A percentile compares a stretch with the other conserved stretches of the same genome.
phyloP scores from a whole-genome alignment of 2,113 vertebrate species.

The Hypocryptadius cinnamomeus region DNA sequence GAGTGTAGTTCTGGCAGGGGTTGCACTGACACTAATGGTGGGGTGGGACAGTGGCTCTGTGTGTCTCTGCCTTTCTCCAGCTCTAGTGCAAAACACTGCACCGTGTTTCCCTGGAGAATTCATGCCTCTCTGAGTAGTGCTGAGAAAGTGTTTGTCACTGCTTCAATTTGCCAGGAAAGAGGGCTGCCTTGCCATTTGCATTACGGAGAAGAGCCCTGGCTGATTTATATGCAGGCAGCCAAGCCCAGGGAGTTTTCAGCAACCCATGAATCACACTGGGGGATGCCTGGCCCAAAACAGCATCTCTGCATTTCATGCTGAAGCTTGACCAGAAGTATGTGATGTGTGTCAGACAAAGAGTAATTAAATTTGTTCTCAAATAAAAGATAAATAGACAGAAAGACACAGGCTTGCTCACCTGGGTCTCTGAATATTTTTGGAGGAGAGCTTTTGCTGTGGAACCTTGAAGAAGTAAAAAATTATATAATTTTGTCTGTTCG shows the following conservation, averaged over 20 bases:
- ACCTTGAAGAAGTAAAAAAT: conserved; percentile 20
- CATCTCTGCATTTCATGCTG: background rate
- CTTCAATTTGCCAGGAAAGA: conserved; percentile 8
- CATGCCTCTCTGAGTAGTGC: background rate
- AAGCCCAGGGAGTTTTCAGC: conserved; percentile 14
- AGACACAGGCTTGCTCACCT: background rate
- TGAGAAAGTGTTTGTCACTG: background rate
- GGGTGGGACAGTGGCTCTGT: background rate
- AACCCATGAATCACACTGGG: background rate
- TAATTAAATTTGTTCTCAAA: background rate
- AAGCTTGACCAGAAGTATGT: background rate
- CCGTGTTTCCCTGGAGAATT: background rate
- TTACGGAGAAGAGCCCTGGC: background rate
- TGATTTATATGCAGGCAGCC: conserved; percentile 26
- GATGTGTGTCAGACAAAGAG: background rate
- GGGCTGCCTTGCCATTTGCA: background rate
- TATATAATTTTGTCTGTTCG: background rate
- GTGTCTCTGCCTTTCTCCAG: background rate
- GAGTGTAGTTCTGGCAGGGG: background rate
- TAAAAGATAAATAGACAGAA: background rate
- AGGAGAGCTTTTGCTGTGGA: background rate
- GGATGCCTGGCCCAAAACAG: background rate
- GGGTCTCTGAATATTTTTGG: background rate
- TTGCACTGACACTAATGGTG: rapidly evolving
- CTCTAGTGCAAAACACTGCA: background rate